A percentile compares a stretch with the other conserved stretches of the same genome.
Evolutionary conservation across 2,888 invertebrate species (phyloP).

Genomic region (Ectropis crepuscularia): DNA sequence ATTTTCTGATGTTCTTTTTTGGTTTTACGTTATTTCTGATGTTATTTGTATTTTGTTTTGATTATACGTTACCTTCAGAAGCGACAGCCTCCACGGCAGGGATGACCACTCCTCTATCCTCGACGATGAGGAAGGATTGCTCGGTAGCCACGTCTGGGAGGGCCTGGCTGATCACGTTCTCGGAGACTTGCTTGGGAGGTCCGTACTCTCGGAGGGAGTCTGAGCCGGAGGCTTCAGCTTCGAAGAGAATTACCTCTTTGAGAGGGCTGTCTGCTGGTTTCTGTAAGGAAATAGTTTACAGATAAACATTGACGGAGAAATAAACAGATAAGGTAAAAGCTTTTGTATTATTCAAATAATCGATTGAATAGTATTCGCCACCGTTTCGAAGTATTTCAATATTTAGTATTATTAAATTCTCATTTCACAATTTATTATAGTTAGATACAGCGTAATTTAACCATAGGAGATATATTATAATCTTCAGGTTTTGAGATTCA

Average conservation of each 20-base stretch:
- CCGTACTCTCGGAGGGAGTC: constrained; percentile 80
- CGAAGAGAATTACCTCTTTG: constrained; percentile 67
- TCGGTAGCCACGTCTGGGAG: constrained; percentile 67
- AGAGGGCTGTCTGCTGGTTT: constrained; percentile 72
- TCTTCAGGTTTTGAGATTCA: no score
- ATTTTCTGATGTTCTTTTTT: not conserved
- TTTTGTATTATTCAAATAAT: not conserved
- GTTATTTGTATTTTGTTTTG: no score
- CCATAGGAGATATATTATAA: no score
- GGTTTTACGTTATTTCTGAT: no score
- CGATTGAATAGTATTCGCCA: not conserved
- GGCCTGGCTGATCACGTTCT: constrained; percentile 61
- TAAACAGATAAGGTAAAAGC: not conserved
- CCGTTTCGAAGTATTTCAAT: no score
- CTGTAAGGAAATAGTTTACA: constrained; percentile 47
- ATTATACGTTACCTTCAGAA: constrained; percentile 42
- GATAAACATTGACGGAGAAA: no score
- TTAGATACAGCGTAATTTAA: no score
- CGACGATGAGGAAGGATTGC: constrained; percentile 56
- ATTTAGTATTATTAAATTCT: no score
- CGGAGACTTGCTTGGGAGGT: constrained; percentile 69
- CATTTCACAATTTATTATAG: no score
- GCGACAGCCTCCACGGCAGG: constrained; percentile 33
- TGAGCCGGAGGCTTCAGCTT: constrained; percentile 75
- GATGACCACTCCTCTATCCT: constrained; percentile 43